Base-by-base conservation (phyloP, 2,797 vertebrate species). In the Fratercula arctica region DNA sequence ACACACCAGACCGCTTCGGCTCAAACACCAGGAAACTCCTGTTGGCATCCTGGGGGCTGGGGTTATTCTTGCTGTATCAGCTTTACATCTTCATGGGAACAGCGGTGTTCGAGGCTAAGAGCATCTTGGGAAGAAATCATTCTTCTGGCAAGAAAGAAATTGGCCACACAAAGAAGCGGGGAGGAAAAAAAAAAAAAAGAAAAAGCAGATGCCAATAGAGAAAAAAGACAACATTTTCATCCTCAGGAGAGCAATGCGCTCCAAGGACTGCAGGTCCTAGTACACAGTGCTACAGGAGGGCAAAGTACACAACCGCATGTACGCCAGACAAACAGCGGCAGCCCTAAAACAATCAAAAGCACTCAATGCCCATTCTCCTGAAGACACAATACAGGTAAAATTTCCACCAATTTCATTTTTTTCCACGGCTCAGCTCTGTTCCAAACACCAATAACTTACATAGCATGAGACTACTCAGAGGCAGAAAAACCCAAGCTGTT, bases 291-390 rank as follows among this genome's bases (percentile, higher is more conserved):
- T 61, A 61, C 5, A 1, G 1, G 12, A 57, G 85, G 35, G 56
- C 78, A 61, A 90, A 93, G 67, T 25, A 39, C 4, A 1, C 3
- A 43, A 57, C 37, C 41, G 16, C 59, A 20, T 0, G 0, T 2
- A 9, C 1, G 45, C 64, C 66, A 53, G 28, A 50, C 25, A 83
- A 95, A 72, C 29, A 85, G 70, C 28, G 50, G 50, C 41, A 33
- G 78, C 90, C 53, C 26, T 68, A 15, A 28, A 94, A 85, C 57
- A 75, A 87, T 37, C 91, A 31, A n/a, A 48, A 41, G 25, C 23
- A 3, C 10, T 48, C 86, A 5, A 4, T 23, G 16, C 50, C 45
- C 50, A 7, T 72, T 80, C 37, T 85, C 85, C 73, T 73, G 13
- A 85, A 87, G 33, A 56, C n/a, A 91, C 60, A 89, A 87, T 17